phyloP scores from a whole-genome alignment of 2,797 vertebrate species.

The Gadopsis marmoratus region DNA sequence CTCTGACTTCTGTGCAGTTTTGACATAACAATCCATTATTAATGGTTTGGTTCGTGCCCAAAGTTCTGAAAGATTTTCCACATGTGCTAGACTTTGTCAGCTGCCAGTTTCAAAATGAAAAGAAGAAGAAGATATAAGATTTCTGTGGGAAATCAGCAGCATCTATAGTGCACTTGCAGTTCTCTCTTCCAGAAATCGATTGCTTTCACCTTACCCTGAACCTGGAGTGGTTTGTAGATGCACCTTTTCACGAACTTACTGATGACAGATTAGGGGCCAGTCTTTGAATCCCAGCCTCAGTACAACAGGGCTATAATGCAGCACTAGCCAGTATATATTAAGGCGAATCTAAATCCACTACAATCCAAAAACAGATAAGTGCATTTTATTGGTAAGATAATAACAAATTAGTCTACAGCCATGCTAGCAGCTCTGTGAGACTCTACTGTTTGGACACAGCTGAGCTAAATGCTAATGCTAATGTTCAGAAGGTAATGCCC shows the following conservation, averaged over 20 bases:
- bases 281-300: slow-evolving; percentile 22
- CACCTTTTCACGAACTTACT: slow-evolving; percentile 37
- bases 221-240: slow-evolving; percentile 49
- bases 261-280: slow-evolving; percentile 28
- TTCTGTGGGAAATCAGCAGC: slow-evolving; percentile 64
- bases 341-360: slow-evolving; percentile 3
- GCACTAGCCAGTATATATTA: not conserved
- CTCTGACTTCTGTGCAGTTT: slow-evolving; percentile 49
- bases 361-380: not conserved
- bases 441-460: not conserved
- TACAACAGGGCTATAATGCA: slow-evolving; percentile 4
- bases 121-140: slow-evolving; percentile 62
- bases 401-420: not conserved
- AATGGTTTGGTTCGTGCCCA: slow-evolving; percentile 67
- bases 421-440: not conserved
- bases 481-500: not conserved
- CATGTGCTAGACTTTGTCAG: slow-evolving; percentile 69
- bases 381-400: not conserved
- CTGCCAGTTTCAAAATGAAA: slow-evolving; percentile 67
- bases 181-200: slow-evolving; percentile 63
- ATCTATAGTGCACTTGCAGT: slow-evolving; percentile 49
- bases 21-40: slow-evolving; percentile 64
- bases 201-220: slow-evolving; percentile 55
- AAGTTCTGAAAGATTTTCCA: slow-evolving; percentile 76
- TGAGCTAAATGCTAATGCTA: not conserved